Percentiles rank a stretch among this genome's conserved stretches.
These are phyloP conservation scores for Theretra japonica DNA, from an alignment of 2,888 invertebrate species.

Conservation along the genomic window DNA sequence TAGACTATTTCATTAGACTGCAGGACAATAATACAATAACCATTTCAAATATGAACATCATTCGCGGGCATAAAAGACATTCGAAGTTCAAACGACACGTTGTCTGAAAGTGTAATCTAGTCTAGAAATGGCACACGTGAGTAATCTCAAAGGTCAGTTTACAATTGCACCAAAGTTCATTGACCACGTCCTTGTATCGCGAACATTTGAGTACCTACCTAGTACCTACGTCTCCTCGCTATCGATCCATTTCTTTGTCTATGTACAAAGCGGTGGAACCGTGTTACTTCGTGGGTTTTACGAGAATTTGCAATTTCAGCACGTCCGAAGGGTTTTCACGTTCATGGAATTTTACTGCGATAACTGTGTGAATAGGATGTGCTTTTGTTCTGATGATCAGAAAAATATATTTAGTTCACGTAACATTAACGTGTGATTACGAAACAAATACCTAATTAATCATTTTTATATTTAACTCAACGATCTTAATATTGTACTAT, in stretches of 20 bases:
- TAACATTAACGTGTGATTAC: too few relatives aligned
- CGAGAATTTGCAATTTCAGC: background rate
- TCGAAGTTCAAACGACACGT: background rate
- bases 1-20: too few relatives aligned
- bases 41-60: background rate
- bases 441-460: too few relatives aligned
- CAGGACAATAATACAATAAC: too few relatives aligned
- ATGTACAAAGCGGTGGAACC: slow-evolving; percentile 14
- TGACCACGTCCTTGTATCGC: slow-evolving; percentile 44
- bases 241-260: slow-evolving; percentile 46
- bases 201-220: slow-evolving; percentile 38
- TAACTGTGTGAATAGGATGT: background rate
- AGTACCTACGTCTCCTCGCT: slow-evolving; percentile 35
- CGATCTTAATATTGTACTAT: too few relatives aligned
- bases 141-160: slow-evolving; percentile 41
- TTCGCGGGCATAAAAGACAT: background rate
- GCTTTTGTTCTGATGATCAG: background rate
- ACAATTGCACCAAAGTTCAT: slow-evolving; percentile 46
- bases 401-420: background rate
- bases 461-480: too few relatives aligned
- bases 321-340: background rate
- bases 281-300: background rate
- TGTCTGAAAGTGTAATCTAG: slow-evolving; percentile 32
- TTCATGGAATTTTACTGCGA: background rate
- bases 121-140: slow-evolving; percentile 34